Conservation (phyloP, 2,888 invertebrate genomes). For the Tenthredo scrophulariae region DNA sequence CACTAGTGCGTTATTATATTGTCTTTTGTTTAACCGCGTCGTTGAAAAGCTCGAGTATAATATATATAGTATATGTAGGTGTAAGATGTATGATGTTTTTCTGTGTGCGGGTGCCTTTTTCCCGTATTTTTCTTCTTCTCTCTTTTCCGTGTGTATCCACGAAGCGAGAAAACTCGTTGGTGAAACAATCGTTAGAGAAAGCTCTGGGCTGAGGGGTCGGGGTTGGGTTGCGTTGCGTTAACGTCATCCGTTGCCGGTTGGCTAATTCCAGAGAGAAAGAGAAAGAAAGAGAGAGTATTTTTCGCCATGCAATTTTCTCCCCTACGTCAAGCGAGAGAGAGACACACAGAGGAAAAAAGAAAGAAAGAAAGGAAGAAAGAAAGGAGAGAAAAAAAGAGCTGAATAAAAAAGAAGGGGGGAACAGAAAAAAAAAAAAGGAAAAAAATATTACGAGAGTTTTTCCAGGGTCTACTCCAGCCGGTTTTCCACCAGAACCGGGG, state of each 20-base stretch:
- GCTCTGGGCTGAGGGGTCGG: background rate
- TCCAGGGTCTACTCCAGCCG: slow-evolving; percentile 51
- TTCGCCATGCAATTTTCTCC: slow-evolving; percentile 51
- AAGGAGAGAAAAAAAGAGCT: background rate
- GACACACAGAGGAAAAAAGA: slow-evolving; percentile 55
- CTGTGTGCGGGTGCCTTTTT: slow-evolving; percentile 62
- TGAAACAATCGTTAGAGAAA: slow-evolving; percentile 52
- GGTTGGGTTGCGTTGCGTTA: slow-evolving; percentile 36
- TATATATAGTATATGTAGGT: background rate
- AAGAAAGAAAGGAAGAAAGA: background rate
- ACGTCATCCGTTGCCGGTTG: slow-evolving; percentile 49
- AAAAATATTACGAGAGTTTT: slow-evolving; percentile 52
- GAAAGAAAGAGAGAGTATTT: slow-evolving; percentile 56
- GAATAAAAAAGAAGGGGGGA: background rate
- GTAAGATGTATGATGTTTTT: slow-evolving; percentile 20
- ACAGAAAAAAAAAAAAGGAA: background rate
- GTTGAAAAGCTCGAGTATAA: background rate
- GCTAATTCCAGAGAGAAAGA: slow-evolving; percentile 42
- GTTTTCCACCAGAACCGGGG: slow-evolving; percentile 56
- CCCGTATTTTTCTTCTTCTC: slow-evolving; percentile 40
- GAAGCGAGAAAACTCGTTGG: slow-evolving; percentile 53
- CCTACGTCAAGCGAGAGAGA: slow-evolving; percentile 54
- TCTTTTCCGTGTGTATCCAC: slow-evolving; percentile 2
- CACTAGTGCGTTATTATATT: slow-evolving; percentile 5
- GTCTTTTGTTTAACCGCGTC: slow-evolving; percentile 12